These are phyloP conservation scores for Lateolabrax maculatus DNA, from an alignment of 2,797 vertebrate species.

Conservation along the genomic window DNA sequence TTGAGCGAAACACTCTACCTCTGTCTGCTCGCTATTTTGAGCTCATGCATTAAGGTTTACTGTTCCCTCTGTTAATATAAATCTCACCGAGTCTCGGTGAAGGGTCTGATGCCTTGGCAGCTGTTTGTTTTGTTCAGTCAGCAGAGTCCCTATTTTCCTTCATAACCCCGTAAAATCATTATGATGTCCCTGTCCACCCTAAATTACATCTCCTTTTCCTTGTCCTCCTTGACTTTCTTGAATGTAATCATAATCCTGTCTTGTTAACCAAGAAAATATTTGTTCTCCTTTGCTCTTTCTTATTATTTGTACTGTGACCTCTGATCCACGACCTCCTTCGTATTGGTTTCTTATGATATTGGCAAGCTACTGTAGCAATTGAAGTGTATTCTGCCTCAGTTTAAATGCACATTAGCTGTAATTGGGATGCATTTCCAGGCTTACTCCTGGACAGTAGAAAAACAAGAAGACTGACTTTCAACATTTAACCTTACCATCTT, in stretches of 20 bases:
- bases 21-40: constrained; percentile 1
- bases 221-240: constrained; percentile 5
- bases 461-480: constrained; percentile 1
- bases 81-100: constrained; percentile 6
- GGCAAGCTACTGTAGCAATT: background rate
- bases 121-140: constrained; percentile 23
- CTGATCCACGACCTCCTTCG: background rate
- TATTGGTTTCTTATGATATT: background rate
- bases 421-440: background rate
- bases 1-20: constrained; percentile 12
- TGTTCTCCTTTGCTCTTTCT: background rate
- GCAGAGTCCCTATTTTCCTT: constrained; percentile 1
- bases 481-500: background rate
- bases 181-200: background rate
- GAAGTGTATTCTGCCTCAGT: background rate
- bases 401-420: background rate
- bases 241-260: constrained; percentile 6
- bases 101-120: constrained; percentile 3
- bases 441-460: background rate
- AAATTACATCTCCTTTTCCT: background rate
- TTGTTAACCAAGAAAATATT: background rate
- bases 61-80: constrained; percentile 18
- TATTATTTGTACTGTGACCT: background rate
- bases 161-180: constrained; percentile 18
- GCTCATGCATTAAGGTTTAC: constrained; percentile 1